These are phyloP conservation scores for Pseudanteris insignis DNA, from an alignment of 2,888 invertebrate species.

Conservation along the genomic window DNA sequence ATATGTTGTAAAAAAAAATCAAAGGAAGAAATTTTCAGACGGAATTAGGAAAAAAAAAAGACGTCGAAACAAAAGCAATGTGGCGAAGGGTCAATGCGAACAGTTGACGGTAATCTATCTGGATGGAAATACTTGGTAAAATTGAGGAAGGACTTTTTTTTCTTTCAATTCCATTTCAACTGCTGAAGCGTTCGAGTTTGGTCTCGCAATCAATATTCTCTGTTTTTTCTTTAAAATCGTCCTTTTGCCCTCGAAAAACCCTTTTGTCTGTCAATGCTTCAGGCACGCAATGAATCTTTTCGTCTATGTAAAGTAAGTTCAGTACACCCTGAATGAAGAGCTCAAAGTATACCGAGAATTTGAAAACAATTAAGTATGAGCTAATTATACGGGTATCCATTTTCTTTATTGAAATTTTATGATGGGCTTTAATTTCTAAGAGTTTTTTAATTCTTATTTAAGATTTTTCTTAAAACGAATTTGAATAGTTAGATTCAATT, in stretches of 20 bases:
- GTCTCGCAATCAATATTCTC: not conserved
- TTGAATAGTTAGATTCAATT: too few relatives aligned
- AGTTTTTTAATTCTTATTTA: too few relatives aligned
- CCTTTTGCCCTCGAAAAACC: conserved; percentile 23
- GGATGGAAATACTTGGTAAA: conserved; percentile 42
- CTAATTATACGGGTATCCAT: too few relatives aligned
- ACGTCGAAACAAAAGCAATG: conserved; percentile 38
- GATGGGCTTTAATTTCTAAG: too few relatives aligned
- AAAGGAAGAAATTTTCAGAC: conserved; percentile 21
- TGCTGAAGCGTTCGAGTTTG: conserved; percentile 34
- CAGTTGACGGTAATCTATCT: conserved; percentile 44
- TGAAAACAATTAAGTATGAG: conserved; percentile 43
- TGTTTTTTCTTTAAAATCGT: not conserved
- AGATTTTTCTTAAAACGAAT: too few relatives aligned
- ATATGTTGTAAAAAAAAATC: conserved; percentile 25
- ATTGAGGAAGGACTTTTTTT: conserved; percentile 40
- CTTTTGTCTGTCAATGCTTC: conserved; percentile 34
- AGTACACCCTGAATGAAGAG: conserved; percentile 32
- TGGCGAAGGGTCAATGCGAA: too few relatives aligned
- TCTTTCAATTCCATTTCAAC: conserved; percentile 41
- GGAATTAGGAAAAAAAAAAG: conserved; percentile 38
- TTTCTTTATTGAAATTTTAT: too few relatives aligned
- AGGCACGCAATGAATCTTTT: conserved; percentile 42
- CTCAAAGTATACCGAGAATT: conserved; percentile 35
- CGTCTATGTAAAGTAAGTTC: conserved; percentile 43